Conservation (phyloP, 2,888 invertebrate genomes). For the Erebia aethiops region DNA sequence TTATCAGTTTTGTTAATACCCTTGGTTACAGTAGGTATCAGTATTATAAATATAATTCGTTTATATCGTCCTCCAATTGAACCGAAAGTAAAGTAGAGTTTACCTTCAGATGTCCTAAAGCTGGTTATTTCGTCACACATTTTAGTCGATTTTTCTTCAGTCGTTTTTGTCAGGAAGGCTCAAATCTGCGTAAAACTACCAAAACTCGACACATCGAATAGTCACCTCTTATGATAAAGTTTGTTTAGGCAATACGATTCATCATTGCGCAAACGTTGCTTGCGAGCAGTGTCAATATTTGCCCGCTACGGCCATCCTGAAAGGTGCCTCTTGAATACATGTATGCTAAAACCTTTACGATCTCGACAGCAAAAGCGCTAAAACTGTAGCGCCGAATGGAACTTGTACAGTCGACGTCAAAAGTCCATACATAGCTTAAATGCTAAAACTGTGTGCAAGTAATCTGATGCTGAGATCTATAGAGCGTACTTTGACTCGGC, state of each 20-base stretch:
- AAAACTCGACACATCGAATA: slow-evolving; percentile 21
- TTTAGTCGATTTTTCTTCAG: too few relatives aligned
- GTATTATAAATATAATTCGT: too few relatives aligned
- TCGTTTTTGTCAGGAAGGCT: not conserved
- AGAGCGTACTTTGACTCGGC: too few relatives aligned
- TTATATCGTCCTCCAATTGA: too few relatives aligned
- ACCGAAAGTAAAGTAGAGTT: too few relatives aligned
- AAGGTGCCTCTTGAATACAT: slow-evolving; percentile 51
- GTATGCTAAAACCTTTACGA: slow-evolving; percentile 41
- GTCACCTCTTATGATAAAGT: slow-evolving; percentile 28
- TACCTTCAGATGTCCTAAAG: not conserved
- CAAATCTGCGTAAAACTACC: not conserved
- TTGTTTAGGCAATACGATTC: slow-evolving; percentile 38
- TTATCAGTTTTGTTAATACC: too few relatives aligned
- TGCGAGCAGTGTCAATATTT: slow-evolving; percentile 60
- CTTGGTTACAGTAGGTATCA: too few relatives aligned
- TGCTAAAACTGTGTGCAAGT: too few relatives aligned
- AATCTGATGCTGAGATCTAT: too few relatives aligned
- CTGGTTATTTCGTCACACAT: not conserved
- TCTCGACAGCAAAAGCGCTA: slow-evolving; percentile 24
- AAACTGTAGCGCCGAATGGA: slow-evolving; percentile 8
- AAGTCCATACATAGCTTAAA: too few relatives aligned
- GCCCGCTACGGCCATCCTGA: slow-evolving; percentile 50
- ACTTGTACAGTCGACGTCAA: not conserved
- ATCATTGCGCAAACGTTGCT: slow-evolving; percentile 43